These are phyloP conservation scores for Tachina grossa DNA, from an alignment of 2,888 invertebrate species.

Conservation along the genomic window DNA sequence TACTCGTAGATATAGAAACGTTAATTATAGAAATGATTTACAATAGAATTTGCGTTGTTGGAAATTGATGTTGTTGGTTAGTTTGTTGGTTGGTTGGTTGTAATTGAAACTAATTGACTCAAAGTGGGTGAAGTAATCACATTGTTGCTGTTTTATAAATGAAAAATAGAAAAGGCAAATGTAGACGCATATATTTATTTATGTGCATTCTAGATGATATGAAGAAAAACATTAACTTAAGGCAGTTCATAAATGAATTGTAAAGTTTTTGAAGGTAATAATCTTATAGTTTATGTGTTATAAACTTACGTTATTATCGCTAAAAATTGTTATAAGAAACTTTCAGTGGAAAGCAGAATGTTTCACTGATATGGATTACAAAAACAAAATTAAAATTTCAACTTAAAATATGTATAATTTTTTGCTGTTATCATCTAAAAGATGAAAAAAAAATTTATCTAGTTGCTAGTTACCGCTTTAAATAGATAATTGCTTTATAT, in stretches of 20 bases:
- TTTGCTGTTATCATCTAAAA: no score
- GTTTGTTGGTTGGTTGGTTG: conserved; percentile 43
- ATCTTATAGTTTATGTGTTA: no score
- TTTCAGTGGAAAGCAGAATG: no score
- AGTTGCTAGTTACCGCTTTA: no score
- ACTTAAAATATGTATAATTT: no score
- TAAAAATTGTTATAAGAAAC: no score
- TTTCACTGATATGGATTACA: no score
- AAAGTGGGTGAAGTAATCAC: conserved; percentile 73
- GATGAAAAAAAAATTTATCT: no score
- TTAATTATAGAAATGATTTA: conserved; percentile 67
- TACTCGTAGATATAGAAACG: conserved; percentile 23
- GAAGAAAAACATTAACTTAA: neutral
- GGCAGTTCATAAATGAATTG: neutral
- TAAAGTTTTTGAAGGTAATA: neutral
- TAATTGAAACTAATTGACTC: conserved; percentile 75
- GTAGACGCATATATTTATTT: no score
- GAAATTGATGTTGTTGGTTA: conserved; percentile 41
- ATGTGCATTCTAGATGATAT: neutral
- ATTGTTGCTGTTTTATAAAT: conserved; percentile 50
- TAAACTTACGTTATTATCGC: no score
- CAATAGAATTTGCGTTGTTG: conserved; percentile 58
- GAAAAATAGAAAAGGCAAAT: conserved; percentile 10
- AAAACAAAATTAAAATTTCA: no score
- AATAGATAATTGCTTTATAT: no score